These are phyloP conservation scores for Iguana delicatissima DNA, from an alignment of 2,797 vertebrate species.

Conservation along the genomic window DNA sequence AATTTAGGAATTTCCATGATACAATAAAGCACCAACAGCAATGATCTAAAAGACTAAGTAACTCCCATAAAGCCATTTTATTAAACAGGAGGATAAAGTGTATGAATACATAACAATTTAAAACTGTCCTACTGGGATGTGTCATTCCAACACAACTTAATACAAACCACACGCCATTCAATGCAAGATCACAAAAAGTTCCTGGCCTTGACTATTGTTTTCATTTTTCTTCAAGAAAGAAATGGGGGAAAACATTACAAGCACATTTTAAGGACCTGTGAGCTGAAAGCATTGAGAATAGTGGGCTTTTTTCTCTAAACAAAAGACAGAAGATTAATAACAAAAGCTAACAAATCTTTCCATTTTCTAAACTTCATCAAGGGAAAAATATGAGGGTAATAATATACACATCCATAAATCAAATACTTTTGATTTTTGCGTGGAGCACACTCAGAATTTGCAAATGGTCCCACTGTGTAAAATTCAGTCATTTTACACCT, in stretches of 20 bases:
- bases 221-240: background rate
- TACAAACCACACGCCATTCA: background rate
- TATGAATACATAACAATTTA: background rate
- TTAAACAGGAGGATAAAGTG: background rate
- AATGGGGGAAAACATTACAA: background rate
- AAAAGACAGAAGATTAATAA: slow-evolving; percentile 12
- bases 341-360: slow-evolving; percentile 13
- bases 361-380: slow-evolving; percentile 25
- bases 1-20: background rate
- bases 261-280: background rate
- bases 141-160: background rate
- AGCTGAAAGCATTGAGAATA: slow-evolving; percentile 4
- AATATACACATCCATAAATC: slow-evolving; percentile 36
- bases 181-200: background rate
- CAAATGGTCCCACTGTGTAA: slow-evolving; percentile 68
- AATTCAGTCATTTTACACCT: slow-evolving; percentile 67
- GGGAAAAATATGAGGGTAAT: slow-evolving; percentile 18
- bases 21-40: background rate
- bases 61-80: background rate
- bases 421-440: slow-evolving; percentile 62
- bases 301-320: background rate
- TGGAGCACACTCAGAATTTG: slow-evolving; percentile 52
- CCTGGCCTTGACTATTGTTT: slow-evolving; percentile 1
- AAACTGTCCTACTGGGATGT: background rate
- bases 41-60: background rate